Percentiles rank a stretch among this genome's conserved stretches.
These are phyloP conservation scores for Neuroterus valhalla DNA, from an alignment of 1,140 invertebrate genomes.

Conservation along the genomic window DNA sequence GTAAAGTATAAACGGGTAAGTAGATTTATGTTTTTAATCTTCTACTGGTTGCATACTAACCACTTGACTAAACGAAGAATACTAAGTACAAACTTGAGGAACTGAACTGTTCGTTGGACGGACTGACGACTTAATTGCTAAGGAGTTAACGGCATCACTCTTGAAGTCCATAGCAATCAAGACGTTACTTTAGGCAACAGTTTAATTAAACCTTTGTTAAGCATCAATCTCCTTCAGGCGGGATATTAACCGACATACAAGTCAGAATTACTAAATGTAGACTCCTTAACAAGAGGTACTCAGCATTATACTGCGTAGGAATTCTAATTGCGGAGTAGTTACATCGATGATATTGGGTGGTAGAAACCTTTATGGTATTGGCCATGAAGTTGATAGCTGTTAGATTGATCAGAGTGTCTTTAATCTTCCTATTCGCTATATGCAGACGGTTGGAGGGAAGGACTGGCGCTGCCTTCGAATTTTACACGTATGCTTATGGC, in stretches of 20 bases:
- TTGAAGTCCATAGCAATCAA: conserved; percentile 21
- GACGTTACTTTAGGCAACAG: conserved; percentile 9
- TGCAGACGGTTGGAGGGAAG: no score
- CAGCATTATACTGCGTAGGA: no score
- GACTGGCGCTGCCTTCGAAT: no score
- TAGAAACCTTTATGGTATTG: no score
- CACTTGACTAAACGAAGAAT: neutral
- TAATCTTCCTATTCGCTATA: no score
- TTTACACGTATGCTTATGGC: no score
- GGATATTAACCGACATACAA: conserved; percentile 5
- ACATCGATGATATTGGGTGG: no score
- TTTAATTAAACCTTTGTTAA: conserved; percentile 26
- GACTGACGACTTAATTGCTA: conserved; percentile 19
- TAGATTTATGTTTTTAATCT: conserved; percentile 19
- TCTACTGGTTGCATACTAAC: neutral
- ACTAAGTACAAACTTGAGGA: neutral
- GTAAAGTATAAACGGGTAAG: neutral
- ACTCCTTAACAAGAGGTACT: no score
- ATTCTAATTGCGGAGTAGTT: no score
- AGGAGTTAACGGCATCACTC: neutral
- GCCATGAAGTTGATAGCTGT: no score
- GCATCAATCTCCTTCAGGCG: conserved; percentile 24
- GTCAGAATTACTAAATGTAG: neutral
- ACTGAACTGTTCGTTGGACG: neutral
- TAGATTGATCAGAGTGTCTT: no score